A percentile compares a stretch with the other conserved stretches of the same genome.
These are phyloP conservation scores for Sitta europaea DNA, from an alignment of 2,113 vertebrate species.

Conservation along the genomic window DNA sequence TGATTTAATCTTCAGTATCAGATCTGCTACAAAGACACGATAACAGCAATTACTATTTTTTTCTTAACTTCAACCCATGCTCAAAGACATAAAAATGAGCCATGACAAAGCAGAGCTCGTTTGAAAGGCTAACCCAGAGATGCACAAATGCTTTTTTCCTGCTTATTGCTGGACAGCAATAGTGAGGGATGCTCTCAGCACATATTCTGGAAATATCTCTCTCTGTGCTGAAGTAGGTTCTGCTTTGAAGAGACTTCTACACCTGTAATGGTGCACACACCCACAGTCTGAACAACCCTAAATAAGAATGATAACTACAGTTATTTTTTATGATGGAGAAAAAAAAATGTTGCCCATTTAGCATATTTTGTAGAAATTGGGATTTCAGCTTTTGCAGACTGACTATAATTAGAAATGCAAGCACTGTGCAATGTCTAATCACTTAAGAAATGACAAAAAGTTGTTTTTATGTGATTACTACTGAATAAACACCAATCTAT, in stretches of 20 bases:
- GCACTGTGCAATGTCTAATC: background rate
- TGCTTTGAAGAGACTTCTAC: background rate
- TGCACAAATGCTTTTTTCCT: background rate
- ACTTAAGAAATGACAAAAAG: slow-evolving; percentile 44
- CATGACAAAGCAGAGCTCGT: background rate
- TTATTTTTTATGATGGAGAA: background rate
- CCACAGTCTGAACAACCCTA: background rate
- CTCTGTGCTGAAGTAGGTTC: background rate
- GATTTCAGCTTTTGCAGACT: slow-evolving; percentile 38
- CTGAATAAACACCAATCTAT: slow-evolving; percentile 18
- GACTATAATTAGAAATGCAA: slow-evolving; percentile 57
- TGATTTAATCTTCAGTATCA: slow-evolving; percentile 50
- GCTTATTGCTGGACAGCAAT: background rate
- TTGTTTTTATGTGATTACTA: slow-evolving; percentile 34
- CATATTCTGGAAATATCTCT: background rate
- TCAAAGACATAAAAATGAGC: slow-evolving; percentile 2
- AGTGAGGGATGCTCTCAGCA: background rate
- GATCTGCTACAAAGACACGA: slow-evolving; percentile 17
- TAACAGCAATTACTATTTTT: background rate
- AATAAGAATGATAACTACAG: slow-evolving; percentile 7
- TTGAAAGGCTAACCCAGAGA: background rate
- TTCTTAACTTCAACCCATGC: slow-evolving; percentile 16
- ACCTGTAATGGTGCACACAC: background rate
- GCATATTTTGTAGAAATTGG: background rate
- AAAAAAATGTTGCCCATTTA: slow-evolving; percentile 26